Base-by-base conservation (phyloP, 2,888 invertebrate species). In the Thymelicus acteon region DNA sequence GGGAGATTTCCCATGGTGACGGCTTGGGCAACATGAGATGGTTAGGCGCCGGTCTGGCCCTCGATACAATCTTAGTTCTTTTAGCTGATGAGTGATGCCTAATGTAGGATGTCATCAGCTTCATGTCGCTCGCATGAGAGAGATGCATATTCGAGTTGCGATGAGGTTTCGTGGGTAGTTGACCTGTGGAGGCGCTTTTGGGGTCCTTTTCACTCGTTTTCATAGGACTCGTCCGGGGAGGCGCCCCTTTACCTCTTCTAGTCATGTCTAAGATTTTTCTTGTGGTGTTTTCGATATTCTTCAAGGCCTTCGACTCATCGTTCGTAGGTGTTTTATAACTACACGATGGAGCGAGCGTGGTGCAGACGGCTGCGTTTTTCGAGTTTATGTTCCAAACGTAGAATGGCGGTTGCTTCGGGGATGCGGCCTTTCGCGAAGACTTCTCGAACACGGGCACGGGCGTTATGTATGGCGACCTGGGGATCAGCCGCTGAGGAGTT, bases 311-410 rank as follows among this genome's bases (percentile, higher is more conserved):
- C 0, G 49, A 5, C n/a, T 63, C 63, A 13, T 52, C 49, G 8
- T 15, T 52, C 19, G 49, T 7, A 3, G 57, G 24, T 8, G 6
- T 6, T n/a, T 13, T 54, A 12, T 40, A 24, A 37, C 12, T 39
- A 15, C 39, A 7, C 19, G 64, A 6, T n/a, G n/a, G 37, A 19
- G 15, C 19, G 19, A 52, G 49, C 19, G 15, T 52, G 8, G 15
- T 7, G 57, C 31, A 57, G 2, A 54, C 61, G 8, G 54, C 57
- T 0, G 58, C 57, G 19, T 63, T 69, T 24, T 69, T 69, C 0
- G 69, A 57, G 24, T 69, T 63, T 2, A 52, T 24, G 24, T 70
- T 58, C 69, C 69, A 70, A 13, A 57, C 58, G 49, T 47, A 68
- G 7, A 68, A 68, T 0, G 44, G 67, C 15, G 63, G 69, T 13